Conservation (phyloP, 2,113 vertebrate genomes). For the Aptenodytes patagonicus region DNA sequence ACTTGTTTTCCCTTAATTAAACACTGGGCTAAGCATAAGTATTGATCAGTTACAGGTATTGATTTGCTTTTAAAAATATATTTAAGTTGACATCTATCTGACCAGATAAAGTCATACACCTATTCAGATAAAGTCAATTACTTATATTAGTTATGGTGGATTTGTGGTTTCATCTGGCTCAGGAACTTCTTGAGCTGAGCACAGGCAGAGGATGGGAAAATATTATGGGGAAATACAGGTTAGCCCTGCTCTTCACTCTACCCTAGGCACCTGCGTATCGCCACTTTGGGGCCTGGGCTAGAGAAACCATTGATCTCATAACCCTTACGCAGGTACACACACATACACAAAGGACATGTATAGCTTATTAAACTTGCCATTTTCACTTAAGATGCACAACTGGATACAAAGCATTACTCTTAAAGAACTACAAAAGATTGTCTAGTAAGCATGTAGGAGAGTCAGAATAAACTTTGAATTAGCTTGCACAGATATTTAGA, state of each 20-base stretch:
- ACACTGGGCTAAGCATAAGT: not conserved
- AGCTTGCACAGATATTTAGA: not conserved
- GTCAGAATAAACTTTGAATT: not conserved
- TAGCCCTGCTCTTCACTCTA: not conserved
- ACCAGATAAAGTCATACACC: not conserved
- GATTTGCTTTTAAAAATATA: not conserved
- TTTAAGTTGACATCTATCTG: not conserved
- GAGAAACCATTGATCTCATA: not conserved
- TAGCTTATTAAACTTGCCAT: not conserved
- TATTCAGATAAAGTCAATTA: not conserved
- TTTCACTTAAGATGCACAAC: not conserved
- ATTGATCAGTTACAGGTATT: not conserved
- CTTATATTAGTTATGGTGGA: not conserved
- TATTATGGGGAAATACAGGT: fast-evolving
- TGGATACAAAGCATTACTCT: not conserved
- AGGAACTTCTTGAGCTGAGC: not conserved
- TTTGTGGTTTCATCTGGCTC: not conserved
- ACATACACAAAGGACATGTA: not conserved
- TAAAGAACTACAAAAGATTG: not conserved
- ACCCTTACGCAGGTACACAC: not conserved
- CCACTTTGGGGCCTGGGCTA: not conserved
- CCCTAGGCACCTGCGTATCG: not conserved
- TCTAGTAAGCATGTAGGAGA: not conserved
- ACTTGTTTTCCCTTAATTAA: not conserved
- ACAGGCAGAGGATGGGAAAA: not conserved